A percentile compares a stretch with the other conserved stretches of the same genome.
Conservation (phyloP, 1,140 invertebrate species). For the Bradysia coprophila region DNA sequence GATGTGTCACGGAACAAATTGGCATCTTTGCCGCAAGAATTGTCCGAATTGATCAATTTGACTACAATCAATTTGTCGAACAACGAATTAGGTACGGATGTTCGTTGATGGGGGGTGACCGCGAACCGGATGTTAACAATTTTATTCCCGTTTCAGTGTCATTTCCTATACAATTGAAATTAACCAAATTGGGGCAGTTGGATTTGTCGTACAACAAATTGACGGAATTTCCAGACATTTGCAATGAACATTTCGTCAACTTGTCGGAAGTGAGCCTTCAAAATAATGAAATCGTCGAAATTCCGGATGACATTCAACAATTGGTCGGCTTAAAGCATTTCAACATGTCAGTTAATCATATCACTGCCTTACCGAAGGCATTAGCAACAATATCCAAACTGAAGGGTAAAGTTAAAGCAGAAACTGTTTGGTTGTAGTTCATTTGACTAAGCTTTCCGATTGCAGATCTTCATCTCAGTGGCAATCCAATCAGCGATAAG, state of each 20-base stretch:
- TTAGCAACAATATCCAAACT: constrained; percentile 42
- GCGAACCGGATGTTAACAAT: no score
- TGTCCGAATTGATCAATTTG: constrained; percentile 40
- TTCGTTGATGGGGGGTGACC: no score
- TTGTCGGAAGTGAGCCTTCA: constrained; percentile 46
- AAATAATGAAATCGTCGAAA: constrained; percentile 40
- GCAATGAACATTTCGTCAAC: constrained; percentile 34
- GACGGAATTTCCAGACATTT: constrained; percentile 39
- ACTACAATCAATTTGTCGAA: constrained; percentile 46
- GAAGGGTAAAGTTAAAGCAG: constrained; percentile 33
- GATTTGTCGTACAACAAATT: constrained; percentile 53
- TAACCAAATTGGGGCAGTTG: constrained; percentile 34
- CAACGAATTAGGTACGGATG: constrained; percentile 44
- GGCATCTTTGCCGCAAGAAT: constrained; percentile 31
- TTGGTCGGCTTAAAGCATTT: constrained; percentile 45
- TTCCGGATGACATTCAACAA: constrained; percentile 35
- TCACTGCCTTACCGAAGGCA: constrained; percentile 40
- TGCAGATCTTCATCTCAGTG: constrained; percentile 41
- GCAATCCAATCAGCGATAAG: constrained; percentile 51
- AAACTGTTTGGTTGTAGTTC: constrained; percentile 2
- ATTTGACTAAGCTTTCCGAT: constrained; percentile 3
- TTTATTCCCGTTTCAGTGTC: no score
- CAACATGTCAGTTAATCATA: constrained; percentile 45
- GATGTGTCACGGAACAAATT: constrained; percentile 49
- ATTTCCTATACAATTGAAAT: constrained; percentile 36